Conservation (phyloP, 92 coral and sea anemone genomes). For the Parazoanthus swiftii region DNA sequence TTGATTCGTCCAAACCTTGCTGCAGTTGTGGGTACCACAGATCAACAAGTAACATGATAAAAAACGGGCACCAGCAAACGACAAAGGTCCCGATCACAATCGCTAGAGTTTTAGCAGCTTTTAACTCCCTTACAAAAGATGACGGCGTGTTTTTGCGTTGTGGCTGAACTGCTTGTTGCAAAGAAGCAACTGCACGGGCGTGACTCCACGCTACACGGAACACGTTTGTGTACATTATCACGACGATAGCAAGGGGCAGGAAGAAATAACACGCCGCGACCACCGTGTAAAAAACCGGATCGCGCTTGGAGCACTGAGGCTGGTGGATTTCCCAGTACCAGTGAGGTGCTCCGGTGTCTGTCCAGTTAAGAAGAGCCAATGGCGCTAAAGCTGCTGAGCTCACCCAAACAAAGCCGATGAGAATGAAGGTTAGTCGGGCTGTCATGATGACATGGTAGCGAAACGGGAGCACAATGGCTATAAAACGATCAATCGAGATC, state of each 20-base stretch:
- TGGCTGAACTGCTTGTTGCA: slow-evolving; percentile 59
- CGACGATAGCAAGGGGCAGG: slow-evolving; percentile 69
- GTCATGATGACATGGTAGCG: slow-evolving; percentile 87
- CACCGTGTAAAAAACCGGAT: slow-evolving; percentile 72
- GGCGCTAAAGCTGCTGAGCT: slow-evolving; percentile 57
- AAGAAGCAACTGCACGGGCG: slow-evolving; percentile 85
- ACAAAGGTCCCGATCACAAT: slow-evolving; percentile 88
- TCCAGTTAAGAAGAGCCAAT: slow-evolving; percentile 74
- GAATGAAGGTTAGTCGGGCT: slow-evolving; percentile 44
- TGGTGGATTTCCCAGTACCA: slow-evolving; percentile 30
- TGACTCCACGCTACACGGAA: slow-evolving; percentile 87
- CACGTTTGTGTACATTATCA: slow-evolving; percentile 78
- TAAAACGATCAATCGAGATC: slow-evolving; percentile 86
- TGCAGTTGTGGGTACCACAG: slow-evolving; percentile 52
- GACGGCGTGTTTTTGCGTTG: slow-evolving; percentile 55
- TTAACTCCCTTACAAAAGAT: slow-evolving; percentile 75
- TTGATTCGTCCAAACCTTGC: neutral
- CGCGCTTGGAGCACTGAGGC: slow-evolving; percentile 55
- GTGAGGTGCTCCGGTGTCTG: slow-evolving; percentile 40
- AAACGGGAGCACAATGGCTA: slow-evolving; percentile 87
- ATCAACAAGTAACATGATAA: slow-evolving; percentile 50
- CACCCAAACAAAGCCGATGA: slow-evolving; percentile 75
- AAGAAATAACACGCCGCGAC: slow-evolving; percentile 63
- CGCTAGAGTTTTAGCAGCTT: slow-evolving; percentile 94
- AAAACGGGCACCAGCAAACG: slow-evolving; percentile 90